Conservation (phyloP, 2,888 invertebrate genomes). For the Gortyna flavago region DNA sequence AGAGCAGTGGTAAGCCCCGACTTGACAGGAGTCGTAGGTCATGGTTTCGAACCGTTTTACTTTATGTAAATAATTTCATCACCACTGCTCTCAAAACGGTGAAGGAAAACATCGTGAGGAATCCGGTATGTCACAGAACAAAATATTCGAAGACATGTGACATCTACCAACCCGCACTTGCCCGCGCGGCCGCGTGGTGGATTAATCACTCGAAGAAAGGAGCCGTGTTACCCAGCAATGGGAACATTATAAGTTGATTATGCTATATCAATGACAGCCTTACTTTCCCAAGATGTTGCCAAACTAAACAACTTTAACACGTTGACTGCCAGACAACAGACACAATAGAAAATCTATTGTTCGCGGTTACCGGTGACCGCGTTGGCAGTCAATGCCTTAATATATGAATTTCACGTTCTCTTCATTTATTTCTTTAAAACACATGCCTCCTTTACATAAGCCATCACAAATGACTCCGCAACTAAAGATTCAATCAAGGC, state of each 20-base stretch:
- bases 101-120: not conserved
- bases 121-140: not conserved
- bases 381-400: no score
- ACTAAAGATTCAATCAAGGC: slow-evolving; percentile 39
- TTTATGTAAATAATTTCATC: not conserved
- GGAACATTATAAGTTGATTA: not conserved
- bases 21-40: not conserved
- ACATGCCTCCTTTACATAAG: not conserved
- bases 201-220: not conserved
- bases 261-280: not conserved
- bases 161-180: not conserved
- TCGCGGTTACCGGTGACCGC: no score
- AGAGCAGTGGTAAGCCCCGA: not conserved
- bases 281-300: not conserved
- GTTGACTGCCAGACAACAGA: no score
- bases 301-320: not conserved
- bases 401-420: not conserved
- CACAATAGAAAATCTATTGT: no score
- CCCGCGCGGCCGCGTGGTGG: not conserved
- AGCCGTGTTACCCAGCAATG: not conserved
- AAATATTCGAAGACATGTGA: no score
- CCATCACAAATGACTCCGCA: slow-evolving; percentile 31
- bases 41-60: not conserved
- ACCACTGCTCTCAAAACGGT: not conserved
- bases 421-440: not conserved